These are phyloP conservation scores for Zootoca vivipara DNA, from an alignment of 2,113 vertebrate genomes.

Conservation along the genomic window DNA sequence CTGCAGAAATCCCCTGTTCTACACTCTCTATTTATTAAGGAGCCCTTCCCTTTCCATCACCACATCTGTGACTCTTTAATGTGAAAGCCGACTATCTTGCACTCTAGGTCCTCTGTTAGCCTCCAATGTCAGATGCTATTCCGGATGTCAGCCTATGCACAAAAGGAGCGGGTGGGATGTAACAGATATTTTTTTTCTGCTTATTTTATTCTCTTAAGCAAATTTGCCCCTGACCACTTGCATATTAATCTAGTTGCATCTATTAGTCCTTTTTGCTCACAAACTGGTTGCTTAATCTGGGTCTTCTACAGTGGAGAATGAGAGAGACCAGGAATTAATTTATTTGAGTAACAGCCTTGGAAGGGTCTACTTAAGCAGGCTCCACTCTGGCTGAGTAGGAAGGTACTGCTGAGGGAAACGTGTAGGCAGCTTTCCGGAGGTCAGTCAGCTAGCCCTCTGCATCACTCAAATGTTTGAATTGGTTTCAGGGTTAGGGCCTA, in stretches of 20 bases:
- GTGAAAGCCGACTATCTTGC: neutral
- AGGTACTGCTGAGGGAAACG: neutral
- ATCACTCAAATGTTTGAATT: slow-evolving; percentile 1
- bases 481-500: slow-evolving; percentile 16
- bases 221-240: neutral
- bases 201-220: neutral
- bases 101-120: too few species aligned
- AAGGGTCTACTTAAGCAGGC: neutral
- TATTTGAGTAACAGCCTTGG: neutral
- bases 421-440: neutral
- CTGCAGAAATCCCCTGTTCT: too few species aligned
- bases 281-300: neutral
- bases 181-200: neutral
- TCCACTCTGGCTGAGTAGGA: slow-evolving; percentile 2
- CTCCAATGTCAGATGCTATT: rapidly evolving
- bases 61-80: rapidly evolving
- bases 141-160: neutral
- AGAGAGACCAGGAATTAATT: neutral
- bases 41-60: neutral
- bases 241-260: neutral
- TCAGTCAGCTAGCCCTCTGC: neutral
- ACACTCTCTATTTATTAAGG: too few species aligned
- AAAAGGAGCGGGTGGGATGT: neutral
- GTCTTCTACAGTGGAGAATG: neutral
- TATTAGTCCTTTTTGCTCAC: neutral